A percentile compares a stretch with the other conserved stretches of the same genome.
These are phyloP conservation scores for Scomberomorus guttatus DNA, from an alignment of 2,797 vertebrate species.

Conservation along the genomic window DNA sequence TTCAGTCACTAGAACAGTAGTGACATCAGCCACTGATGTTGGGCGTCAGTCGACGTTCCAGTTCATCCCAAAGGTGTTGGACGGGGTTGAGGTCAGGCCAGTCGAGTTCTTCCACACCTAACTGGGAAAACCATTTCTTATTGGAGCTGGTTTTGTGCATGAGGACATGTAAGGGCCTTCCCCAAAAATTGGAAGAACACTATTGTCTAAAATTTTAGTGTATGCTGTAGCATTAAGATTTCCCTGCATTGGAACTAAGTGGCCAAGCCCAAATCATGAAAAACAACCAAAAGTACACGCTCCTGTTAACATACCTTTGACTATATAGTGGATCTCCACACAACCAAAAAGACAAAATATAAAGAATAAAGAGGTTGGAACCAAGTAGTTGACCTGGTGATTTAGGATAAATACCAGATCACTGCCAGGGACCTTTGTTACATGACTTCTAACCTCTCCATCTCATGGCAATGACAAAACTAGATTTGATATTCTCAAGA, in stretches of 20 bases:
- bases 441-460: too few species aligned
- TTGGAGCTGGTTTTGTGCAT: too few species aligned
- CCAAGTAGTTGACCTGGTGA: background rate
- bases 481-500: background rate
- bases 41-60: too few species aligned
- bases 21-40: too few species aligned
- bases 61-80: too few species aligned
- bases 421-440: too few species aligned
- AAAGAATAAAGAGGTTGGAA: background rate
- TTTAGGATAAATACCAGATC: background rate
- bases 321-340: background rate
- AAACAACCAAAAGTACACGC: background rate
- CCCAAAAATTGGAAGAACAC: background rate
- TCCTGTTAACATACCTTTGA: background rate
- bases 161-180: background rate
- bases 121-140: too few species aligned
- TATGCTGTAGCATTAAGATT: background rate
- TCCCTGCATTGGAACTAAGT: too few species aligned
- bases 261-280: too few species aligned
- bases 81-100: too few species aligned
- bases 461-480: background rate
- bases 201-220: background rate
- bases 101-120: too few species aligned
- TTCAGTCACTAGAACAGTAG: background rate
- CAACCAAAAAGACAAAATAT: background rate